Evolutionary conservation across 2,113 vertebrate genomes (phyloP).

Genomic region (Engraulis encrasicolus): DNA sequence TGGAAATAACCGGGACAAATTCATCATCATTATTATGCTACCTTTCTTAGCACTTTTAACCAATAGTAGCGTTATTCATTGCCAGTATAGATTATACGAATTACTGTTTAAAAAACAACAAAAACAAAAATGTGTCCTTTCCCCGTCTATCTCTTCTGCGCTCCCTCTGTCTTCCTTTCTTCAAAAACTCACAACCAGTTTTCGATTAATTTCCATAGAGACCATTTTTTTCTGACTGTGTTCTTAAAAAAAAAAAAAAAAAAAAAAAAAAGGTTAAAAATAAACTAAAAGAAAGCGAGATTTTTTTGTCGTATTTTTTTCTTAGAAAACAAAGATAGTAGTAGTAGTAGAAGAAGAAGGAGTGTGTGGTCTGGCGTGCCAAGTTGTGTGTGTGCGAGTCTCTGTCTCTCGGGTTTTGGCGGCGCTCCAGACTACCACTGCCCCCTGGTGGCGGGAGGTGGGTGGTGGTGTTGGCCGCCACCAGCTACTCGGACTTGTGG

Average conservation of each 20-base stretch:
- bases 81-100: not conserved
- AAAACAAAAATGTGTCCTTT: too few relatives aligned
- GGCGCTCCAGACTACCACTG: constrained; percentile 57
- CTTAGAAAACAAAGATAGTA: too few relatives aligned
- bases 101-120: constrained; percentile 13
- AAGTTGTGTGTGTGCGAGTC: constrained; percentile 83
- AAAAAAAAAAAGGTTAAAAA: constrained; percentile 63
- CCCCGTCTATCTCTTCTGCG: constrained; percentile 16
- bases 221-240: constrained; percentile 51
- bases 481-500: constrained; percentile 98
- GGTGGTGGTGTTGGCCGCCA: too few relatives aligned
- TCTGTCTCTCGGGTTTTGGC: constrained; percentile 81
- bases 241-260: constrained; percentile 86
- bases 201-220: not conserved
- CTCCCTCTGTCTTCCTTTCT: constrained; percentile 35
- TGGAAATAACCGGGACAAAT: not conserved
- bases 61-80: not conserved
- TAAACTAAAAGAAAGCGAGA: constrained; percentile 75
- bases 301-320: too few relatives aligned
- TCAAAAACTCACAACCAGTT: constrained; percentile 48
- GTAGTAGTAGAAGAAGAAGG: constrained; percentile 90
- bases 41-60: not conserved
- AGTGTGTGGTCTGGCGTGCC: constrained; percentile 70
- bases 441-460: constrained; percentile 34
- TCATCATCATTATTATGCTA: not conserved